phyloP scores from a whole-genome alignment of 2,888 invertebrate species.

The Lathronympha strigana region DNA sequence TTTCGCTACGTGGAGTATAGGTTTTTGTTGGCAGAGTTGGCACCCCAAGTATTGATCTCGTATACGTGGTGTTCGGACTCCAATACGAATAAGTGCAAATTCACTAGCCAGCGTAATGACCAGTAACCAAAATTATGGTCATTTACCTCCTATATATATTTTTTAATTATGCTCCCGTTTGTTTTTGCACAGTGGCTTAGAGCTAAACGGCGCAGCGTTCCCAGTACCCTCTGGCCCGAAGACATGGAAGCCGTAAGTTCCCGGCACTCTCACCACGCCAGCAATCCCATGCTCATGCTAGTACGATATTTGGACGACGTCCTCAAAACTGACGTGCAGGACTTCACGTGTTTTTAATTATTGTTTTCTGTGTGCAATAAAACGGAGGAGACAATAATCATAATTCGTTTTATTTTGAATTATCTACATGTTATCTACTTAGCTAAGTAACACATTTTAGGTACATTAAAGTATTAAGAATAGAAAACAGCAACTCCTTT shows the following conservation, averaged over 20 bases:
- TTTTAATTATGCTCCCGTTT: too few relatives aligned
- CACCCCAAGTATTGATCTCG: too few relatives aligned
- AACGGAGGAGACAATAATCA: not conserved
- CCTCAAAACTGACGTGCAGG: constrained; percentile 59
- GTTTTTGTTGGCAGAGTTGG: too few relatives aligned
- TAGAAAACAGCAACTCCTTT: too few relatives aligned
- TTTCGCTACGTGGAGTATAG: too few relatives aligned
- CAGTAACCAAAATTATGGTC: too few relatives aligned
- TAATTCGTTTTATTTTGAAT: not conserved
- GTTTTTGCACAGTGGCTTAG: not conserved
- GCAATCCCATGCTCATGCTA: constrained; percentile 67
- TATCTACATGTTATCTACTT: not conserved
- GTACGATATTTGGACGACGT: constrained; percentile 64
- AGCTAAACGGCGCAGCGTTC: constrained; percentile 33
- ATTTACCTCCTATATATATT: too few relatives aligned
- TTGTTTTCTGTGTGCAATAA: not conserved
- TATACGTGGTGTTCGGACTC: too few relatives aligned
- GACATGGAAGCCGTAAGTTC: constrained; percentile 34
- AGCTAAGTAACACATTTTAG: too few relatives aligned
- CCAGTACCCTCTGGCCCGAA: constrained; percentile 52
- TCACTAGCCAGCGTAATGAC: too few relatives aligned
- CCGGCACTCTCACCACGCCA: constrained; percentile 48
- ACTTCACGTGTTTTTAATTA: constrained; percentile 38
- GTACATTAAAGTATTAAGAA: too few relatives aligned
- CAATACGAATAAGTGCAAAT: too few relatives aligned